Conservation (phyloP, 1,140 invertebrate genomes). For the Drosophila carrolli region DNA sequence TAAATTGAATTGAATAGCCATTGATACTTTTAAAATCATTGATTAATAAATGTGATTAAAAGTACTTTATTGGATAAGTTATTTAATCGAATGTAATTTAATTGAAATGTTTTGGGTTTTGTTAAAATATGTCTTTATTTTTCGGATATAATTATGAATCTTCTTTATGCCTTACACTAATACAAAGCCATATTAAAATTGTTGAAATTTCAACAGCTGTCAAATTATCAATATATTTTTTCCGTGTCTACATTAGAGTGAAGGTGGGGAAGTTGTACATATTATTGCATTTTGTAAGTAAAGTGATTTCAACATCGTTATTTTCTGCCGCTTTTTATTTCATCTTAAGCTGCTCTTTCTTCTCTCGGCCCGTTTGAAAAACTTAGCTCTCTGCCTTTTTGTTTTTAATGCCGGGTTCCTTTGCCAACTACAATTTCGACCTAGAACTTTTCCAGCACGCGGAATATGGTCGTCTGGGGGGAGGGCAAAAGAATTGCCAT, state of each 20-base stretch:
- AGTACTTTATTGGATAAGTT: too few species aligned
- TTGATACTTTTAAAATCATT: too few species aligned
- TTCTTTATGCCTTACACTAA: too few species aligned
- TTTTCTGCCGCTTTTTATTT: conserved; percentile 59
- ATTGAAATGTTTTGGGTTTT: too few species aligned
- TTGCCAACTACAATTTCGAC: conserved; percentile 26
- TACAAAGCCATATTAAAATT: too few species aligned
- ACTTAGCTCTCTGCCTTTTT: conserved; percentile 25
- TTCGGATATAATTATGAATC: too few species aligned
- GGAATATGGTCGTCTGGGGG: neutral
- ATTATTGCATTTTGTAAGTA: conserved; percentile 71
- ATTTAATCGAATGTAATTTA: too few species aligned
- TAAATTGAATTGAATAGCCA: too few species aligned
- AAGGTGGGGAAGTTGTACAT: conserved; percentile 31
- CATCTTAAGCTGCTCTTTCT: conserved; percentile 29
- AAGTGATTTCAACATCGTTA: conserved; percentile 70
- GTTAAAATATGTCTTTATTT: too few species aligned
- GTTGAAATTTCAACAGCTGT: too few species aligned
- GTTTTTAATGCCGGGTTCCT: conserved; percentile 21
- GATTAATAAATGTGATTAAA: too few species aligned
- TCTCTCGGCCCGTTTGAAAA: conserved; percentile 3
- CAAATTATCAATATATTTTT: neutral
- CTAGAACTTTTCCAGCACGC: conserved; percentile 26
- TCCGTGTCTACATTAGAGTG: neutral
- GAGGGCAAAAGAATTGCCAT: conserved; percentile 36